Evolutionary conservation across 2,888 invertebrate genomes (phyloP).

Genomic region (Meiosimyza decipiens): DNA sequence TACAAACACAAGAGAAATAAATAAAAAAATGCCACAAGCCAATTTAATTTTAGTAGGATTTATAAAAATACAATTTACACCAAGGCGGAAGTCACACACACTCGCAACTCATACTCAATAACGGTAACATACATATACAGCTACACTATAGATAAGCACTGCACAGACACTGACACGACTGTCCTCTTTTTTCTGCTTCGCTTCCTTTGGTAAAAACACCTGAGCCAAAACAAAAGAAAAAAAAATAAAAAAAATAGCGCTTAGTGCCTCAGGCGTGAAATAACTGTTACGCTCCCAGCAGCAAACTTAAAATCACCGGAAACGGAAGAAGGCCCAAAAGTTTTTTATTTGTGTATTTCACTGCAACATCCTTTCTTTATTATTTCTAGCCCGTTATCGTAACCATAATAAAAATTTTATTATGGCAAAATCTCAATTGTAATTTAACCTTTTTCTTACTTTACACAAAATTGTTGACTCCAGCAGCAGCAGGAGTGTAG

Average conservation of each 20-base stretch:
- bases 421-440: too few relatives aligned
- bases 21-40: constrained; percentile 17
- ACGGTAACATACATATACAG: too few relatives aligned
- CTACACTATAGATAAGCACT: too few relatives aligned
- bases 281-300: background rate
- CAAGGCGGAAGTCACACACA: background rate
- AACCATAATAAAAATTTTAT: constrained; percentile 2
- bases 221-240: background rate
- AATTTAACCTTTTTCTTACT: too few relatives aligned
- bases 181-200: too few relatives aligned
- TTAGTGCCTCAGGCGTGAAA: constrained; percentile 12
- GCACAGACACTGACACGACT: background rate
- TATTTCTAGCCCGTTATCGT: constrained; percentile 1
- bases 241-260: background rate
- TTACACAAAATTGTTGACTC: too few relatives aligned
- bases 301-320: constrained; percentile 3
- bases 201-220: background rate
- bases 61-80: constrained; percentile 15
- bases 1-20: background rate
- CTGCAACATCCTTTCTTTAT: constrained; percentile 1
- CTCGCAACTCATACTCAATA: too few relatives aligned
- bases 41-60: constrained; percentile 15
- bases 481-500: too few relatives aligned
- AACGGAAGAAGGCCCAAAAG: background rate
- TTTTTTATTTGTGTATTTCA: background rate